Evolutionary conservation across 1,140 invertebrate species (phyloP), one percentile per base, ranked within the genome.

Genomic region (Acyrthosiphon pisum): DNA sequence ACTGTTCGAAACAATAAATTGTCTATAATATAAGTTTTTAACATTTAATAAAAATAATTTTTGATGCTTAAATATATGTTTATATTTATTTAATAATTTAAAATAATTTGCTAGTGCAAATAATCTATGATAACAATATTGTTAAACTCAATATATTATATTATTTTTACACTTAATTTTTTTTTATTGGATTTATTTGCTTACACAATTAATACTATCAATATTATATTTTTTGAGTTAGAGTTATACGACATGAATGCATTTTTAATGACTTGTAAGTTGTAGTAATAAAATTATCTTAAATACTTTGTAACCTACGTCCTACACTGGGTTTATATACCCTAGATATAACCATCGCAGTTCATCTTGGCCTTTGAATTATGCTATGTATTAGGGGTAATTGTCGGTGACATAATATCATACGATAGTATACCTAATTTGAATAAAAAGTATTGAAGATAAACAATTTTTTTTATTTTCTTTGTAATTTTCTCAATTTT

Each of bases 61-160:
- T 83, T 83, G 81, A 83, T 83, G 81, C 81, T 83, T 83, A 35
- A 83, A 41, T 83, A 41, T 83, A 83, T 83, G 81, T 76, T 76
- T 76, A 76, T 76, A 76, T 76, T 76, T 76, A 76, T 83, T 83
- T 41, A 83, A 41, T 41, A 37, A 41, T 83, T 83, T 83, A 37
- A 83, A 83, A 83, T 83, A 83, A 83, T 37, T 35, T 83, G 35
- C 81, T 83, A 76, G 60, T 76, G 60, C 60, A n/a, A 76, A 76
- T 76, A 76, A 76, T 76, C 60, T 76, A 76, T 76, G 4, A 76
- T n/a, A 76, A 76, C 30, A 76, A 76, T 76, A 76, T 76, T 76
- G 60, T 76, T 76, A n/a, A n/a, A 76, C 11, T 68, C 60, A 76
- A n/a, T 76, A 76, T n/a, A 76, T 76, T 76, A 76, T 76, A 76